Conservation (phyloP, 2,113 vertebrate species). For the Probosciger aterrimus region DNA sequence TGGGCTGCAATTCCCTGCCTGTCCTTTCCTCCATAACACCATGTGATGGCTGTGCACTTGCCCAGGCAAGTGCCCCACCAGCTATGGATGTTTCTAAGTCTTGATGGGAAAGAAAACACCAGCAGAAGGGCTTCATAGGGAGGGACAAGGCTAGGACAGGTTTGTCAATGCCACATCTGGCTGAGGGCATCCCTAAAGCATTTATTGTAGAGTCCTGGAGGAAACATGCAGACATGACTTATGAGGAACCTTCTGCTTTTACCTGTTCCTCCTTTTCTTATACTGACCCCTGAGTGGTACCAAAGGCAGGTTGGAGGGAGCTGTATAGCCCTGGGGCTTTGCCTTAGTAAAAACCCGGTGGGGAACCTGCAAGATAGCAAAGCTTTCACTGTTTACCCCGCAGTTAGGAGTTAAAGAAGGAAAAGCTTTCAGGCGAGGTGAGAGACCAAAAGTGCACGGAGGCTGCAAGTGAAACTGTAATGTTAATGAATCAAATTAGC, state of each 20-base stretch:
- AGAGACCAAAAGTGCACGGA: neutral
- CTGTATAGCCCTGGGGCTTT: neutral
- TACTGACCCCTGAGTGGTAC: accelerated
- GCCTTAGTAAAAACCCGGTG: neutral
- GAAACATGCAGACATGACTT: accelerated
- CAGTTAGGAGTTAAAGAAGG: neutral
- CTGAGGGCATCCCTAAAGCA: neutral
- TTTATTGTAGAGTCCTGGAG: neutral
- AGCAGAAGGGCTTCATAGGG: neutral
- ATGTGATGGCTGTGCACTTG: accelerated
- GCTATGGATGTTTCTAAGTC: accelerated
- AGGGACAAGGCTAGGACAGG: neutral
- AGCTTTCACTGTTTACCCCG: neutral
- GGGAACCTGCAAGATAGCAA: accelerated
- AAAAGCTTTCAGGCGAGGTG: neutral
- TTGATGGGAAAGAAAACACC: neutral
- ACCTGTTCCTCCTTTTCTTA: neutral
- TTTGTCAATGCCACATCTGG: neutral
- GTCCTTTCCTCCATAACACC: accelerated
- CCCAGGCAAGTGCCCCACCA: neutral
- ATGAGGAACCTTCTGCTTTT: neutral
- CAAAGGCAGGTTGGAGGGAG: neutral
- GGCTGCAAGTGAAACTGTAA: neutral
- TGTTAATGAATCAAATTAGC: constrained; percentile 4
- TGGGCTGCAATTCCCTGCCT: neutral